phyloP scores from a whole-genome alignment of 2,797 vertebrate species.

The Hapalemur alaotrensis region DNA sequence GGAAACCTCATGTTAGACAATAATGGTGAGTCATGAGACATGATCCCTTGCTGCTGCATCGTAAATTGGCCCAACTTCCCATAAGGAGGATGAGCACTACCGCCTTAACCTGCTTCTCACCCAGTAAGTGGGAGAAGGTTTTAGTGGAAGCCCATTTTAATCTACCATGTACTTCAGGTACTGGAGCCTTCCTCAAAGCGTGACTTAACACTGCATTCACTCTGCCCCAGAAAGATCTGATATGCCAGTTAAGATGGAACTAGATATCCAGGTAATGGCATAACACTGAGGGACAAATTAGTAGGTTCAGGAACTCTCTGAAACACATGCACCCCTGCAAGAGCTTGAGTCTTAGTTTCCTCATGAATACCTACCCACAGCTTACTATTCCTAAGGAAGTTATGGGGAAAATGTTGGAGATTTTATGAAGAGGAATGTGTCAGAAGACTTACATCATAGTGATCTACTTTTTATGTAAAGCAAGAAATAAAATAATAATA shows the following conservation, averaged over 20 bases:
- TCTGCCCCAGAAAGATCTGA: background rate
- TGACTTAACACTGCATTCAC: background rate
- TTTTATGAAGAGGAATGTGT: background rate
- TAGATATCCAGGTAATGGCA: background rate
- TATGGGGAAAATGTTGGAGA: background rate
- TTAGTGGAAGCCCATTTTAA: background rate
- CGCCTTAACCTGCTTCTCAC: background rate
- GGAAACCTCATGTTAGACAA: background rate
- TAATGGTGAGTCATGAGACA: background rate
- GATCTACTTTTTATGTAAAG: background rate
- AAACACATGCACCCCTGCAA: background rate
- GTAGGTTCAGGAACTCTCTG: background rate
- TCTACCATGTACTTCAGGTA: background rate
- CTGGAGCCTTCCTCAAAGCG: background rate
- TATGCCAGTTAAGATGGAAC: conserved; percentile 33
- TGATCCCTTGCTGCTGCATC: background rate
- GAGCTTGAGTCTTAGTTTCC: background rate
- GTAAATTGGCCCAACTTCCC: background rate
- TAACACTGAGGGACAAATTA: background rate
- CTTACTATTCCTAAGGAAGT: background rate
- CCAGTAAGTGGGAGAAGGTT: background rate
- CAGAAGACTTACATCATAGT: background rate
- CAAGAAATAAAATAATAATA: background rate
- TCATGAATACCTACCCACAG: background rate
- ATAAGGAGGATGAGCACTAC: background rate